Evolutionary conservation across 2,113 vertebrate genomes (phyloP).

Genomic region (Condylura cristata): DNA sequence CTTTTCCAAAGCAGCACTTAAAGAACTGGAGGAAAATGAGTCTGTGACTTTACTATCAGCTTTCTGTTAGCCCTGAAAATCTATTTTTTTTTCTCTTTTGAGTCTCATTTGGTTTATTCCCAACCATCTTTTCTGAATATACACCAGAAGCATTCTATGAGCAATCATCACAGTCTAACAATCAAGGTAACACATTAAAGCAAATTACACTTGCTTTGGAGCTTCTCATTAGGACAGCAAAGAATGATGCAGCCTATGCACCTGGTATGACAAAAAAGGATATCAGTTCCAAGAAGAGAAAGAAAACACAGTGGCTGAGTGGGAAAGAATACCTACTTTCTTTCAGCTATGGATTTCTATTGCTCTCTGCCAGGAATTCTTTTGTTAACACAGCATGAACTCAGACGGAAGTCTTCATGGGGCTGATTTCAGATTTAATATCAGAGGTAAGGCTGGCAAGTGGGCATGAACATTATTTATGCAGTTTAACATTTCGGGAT

Average conservation of each 20-base stretch:
- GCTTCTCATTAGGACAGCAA: not conserved
- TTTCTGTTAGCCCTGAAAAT: not conserved
- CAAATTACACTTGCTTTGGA: conserved; percentile 46
- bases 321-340: not conserved
- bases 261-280: not conserved
- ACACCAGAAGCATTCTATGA: not conserved
- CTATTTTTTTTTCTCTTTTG: not conserved
- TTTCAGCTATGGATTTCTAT: conserved; percentile 2
- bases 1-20: not conserved
- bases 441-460: not conserved
- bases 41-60: not conserved
- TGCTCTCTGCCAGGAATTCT: conserved; percentile 34
- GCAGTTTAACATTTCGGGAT: not conserved
- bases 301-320: not conserved
- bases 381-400: not conserved
- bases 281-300: conserved; percentile 34
- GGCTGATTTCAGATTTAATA: not conserved
- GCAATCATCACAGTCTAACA: not conserved
- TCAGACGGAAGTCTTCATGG: not conserved
- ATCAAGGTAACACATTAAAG: conserved; percentile 48
- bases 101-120: conserved; percentile 29
- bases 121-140: not conserved
- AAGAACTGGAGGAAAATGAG: conserved; percentile 19
- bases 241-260: not conserved
- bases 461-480: not conserved